Conservation (phyloP, 1,140 invertebrate genomes). For the Drosophila ohnishii region DNA sequence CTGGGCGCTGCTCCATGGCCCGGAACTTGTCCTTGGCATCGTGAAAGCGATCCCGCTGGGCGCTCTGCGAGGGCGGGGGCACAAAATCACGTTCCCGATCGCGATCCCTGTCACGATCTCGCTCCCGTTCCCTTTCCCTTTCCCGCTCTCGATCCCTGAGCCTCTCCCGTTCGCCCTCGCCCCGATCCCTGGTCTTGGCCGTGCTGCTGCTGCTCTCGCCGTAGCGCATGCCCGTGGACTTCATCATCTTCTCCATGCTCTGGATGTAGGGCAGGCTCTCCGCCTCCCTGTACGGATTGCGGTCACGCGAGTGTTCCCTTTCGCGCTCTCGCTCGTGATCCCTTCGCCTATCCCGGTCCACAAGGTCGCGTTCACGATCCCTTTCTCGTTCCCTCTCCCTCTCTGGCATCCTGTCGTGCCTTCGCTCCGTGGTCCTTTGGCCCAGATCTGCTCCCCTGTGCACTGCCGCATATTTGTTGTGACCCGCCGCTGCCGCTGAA, state of each 20-base stretch:
- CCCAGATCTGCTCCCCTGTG: conserved; percentile 52
- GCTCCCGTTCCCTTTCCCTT: neutral
- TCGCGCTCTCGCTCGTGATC: conserved; percentile 41
- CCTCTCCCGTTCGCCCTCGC: conserved; percentile 13
- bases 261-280: conserved; percentile 82
- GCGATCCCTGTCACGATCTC: neutral
- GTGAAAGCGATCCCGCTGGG: conserved; percentile 84
- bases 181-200: conserved; percentile 32
- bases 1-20: conserved; percentile 87
- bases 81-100: conserved; percentile 18
- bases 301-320: conserved; percentile 62
- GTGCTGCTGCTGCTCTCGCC: conserved; percentile 24
- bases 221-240: conserved; percentile 79
- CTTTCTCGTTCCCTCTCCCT: conserved; percentile 9
- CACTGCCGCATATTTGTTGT: conserved; percentile 71
- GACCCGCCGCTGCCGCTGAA: conserved; percentile 9
- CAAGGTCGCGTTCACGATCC: conserved; percentile 3
- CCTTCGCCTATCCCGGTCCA: conserved; percentile 33
- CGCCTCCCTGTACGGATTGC: conserved; percentile 79
- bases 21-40: conserved; percentile 93
- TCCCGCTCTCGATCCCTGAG: conserved; percentile 21
- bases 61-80: conserved; percentile 2
- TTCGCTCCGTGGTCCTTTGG: conserved; percentile 37
- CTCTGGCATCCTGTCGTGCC: conserved; percentile 16
- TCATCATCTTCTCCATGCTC: conserved; percentile 83